These are phyloP conservation scores for Merluccius polli DNA, from an alignment of 2,797 vertebrate genomes.

Conservation along the genomic window DNA sequence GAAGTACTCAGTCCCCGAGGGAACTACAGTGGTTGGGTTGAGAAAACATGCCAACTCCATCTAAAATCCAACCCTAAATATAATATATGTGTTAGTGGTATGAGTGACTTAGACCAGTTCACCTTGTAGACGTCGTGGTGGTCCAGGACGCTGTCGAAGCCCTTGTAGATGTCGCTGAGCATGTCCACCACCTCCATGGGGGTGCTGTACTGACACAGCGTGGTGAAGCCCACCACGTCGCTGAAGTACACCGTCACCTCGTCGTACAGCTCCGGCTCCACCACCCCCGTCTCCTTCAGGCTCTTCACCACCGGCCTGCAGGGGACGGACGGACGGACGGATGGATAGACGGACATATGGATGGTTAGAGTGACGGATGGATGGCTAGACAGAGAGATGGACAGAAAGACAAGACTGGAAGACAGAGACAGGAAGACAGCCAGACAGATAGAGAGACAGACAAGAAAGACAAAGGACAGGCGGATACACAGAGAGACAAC, in stretches of 20 bases:
- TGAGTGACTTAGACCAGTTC: neutral
- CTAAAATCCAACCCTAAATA: no score
- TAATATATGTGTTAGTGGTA: no score
- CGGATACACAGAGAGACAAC: no score
- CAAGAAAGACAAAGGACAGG: neutral
- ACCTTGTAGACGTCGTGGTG: slow-evolving; percentile 98
- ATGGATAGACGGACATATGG: neutral
- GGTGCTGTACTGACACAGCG: slow-evolving; percentile 94
- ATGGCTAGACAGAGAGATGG: neutral
- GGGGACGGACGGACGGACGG: slow-evolving; percentile 12
- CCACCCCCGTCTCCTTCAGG: slow-evolving; percentile 87
- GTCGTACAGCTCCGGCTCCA: slow-evolving; percentile 92
- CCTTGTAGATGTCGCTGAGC: slow-evolving; percentile 95
- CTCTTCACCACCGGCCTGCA: slow-evolving; percentile 89
- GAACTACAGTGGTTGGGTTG: neutral
- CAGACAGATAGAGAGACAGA: neutral
- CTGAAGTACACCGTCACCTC: slow-evolving; percentile 98
- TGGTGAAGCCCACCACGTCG: slow-evolving; percentile 96
- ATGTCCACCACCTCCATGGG: slow-evolving; percentile 99
- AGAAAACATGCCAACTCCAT: neutral
- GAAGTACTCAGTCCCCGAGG: neutral
- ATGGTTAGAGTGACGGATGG: neutral
- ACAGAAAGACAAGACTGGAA: neutral
- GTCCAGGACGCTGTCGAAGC: slow-evolving; percentile 92
- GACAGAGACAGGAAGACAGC: neutral